Conservation (phyloP, 2,888 invertebrate species). For the Stenotaenia linearis region DNA sequence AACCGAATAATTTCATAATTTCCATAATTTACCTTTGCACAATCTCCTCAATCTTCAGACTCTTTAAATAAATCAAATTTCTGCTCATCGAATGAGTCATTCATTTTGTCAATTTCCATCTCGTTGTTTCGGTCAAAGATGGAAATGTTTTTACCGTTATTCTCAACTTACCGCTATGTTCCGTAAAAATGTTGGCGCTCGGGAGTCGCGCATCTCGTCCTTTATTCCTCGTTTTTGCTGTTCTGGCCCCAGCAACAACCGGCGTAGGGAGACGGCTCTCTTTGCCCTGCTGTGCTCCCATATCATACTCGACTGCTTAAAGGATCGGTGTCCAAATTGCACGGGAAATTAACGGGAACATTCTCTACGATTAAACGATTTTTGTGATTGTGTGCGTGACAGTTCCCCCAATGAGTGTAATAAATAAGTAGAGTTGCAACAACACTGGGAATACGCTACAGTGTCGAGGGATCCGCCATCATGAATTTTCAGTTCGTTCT, state of each 20-base stretch:
- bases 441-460: background rate
- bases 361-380: background rate
- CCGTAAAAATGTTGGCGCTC: constrained; percentile 87
- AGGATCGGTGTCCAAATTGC: constrained; percentile 21
- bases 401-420: background rate
- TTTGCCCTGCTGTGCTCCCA: constrained; percentile 93
- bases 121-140: no score
- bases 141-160: no score
- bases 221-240: constrained; percentile 30
- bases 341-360: background rate
- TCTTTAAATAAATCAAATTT: background rate
- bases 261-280: constrained; percentile 51
- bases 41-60: background rate
- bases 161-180: constrained; percentile 81
- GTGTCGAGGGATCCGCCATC: background rate
- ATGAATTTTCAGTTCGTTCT: background rate
- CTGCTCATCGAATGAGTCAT: background rate
- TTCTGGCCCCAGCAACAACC: constrained; percentile 36
- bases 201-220: constrained; percentile 66
- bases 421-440: background rate
- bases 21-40: no score
- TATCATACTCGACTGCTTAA: constrained; percentile 44
- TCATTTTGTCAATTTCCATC: background rate
- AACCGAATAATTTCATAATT: no score
- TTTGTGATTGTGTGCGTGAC: background rate